Percentiles rank a stretch among this genome's conserved stretches.
phyloP scores from a whole-genome alignment of 2,888 invertebrate species.

The Harmothoe impar region DNA sequence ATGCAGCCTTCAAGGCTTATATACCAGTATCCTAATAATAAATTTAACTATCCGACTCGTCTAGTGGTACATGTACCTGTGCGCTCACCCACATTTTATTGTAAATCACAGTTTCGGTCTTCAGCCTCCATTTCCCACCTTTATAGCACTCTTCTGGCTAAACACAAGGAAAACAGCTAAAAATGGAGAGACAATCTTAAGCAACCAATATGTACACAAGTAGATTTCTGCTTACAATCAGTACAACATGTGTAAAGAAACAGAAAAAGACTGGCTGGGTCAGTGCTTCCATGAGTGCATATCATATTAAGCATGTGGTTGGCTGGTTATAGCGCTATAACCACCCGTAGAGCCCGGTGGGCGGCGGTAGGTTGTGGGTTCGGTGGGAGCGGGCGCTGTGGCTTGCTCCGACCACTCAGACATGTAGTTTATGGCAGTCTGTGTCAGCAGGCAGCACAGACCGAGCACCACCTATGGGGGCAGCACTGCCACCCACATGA shows the following conservation, averaged over 20 bases:
- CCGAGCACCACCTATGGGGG: too few species aligned
- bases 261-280: background rate
- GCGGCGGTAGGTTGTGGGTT: background rate
- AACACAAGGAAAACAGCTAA: background rate
- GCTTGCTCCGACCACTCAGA: slow-evolving; percentile 7
- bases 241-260: background rate
- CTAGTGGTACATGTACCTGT: background rate
- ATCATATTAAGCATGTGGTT: background rate
- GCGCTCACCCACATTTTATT: background rate
- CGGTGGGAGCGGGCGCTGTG: background rate
- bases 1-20: background rate
- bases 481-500: background rate
- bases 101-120: slow-evolving; percentile 8
- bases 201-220: slow-evolving; percentile 22
- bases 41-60: background rate
- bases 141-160: background rate
- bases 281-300: background rate
- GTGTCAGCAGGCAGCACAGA: too few species aligned
- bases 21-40: background rate
- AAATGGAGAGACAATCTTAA: background rate
- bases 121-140: background rate
- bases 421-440: background rate
- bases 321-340: background rate
- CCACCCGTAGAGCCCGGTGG: background rate
- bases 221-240: background rate